Base-by-base conservation (phyloP, 2,888 invertebrate species). In the Sialis lutaria region DNA sequence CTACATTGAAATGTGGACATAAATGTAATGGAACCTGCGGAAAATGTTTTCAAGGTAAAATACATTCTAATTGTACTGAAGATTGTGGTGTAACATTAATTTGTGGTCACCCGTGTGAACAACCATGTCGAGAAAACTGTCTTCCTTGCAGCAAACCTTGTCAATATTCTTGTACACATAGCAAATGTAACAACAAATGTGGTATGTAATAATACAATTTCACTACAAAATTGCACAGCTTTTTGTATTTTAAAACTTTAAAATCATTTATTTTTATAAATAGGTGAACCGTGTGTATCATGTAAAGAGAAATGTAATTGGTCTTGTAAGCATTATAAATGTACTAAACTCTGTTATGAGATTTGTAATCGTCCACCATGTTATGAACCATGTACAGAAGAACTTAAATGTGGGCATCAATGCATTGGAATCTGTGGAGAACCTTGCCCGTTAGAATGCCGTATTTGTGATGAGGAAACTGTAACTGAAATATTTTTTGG, bases 401-500 rank as follows among this genome's bases (percentile, higher is more conserved):
- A 13, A 13, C 62, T 68, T 51, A 44, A 53, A 35, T 83, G 82
- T 63, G 65, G 66, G 0, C 81, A 82, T 63, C 57, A 57, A n/a
- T 79, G 82, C 62, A 68, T 77, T 57, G 81, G 82, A 9, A 69
- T 79, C 45, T 84, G 83, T 64, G 80, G 79, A n/a, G 82, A 84
- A 60, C 68, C 67, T 7, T 82, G 82, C 60, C 79, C 78, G 10
- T 60, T 60, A 33, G 55, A 73, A 45, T 83, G 82, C 63, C 61
- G 67, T 31, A 43, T 58, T 10, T 83, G 82, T 63, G 54, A 71
- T 48, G 64, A 68, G n/a, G 69, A 69, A 6, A 54, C 63, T 50
- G 67, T 73, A 56, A 68, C 54, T 7, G 55, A 57, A 8, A 55
- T 67, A 8, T 60, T 72, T 34, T 65, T 70, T 53, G 67, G 70